phyloP scores from a whole-genome alignment of 2,888 invertebrate species.

The Linhomoeus sp. region DNA sequence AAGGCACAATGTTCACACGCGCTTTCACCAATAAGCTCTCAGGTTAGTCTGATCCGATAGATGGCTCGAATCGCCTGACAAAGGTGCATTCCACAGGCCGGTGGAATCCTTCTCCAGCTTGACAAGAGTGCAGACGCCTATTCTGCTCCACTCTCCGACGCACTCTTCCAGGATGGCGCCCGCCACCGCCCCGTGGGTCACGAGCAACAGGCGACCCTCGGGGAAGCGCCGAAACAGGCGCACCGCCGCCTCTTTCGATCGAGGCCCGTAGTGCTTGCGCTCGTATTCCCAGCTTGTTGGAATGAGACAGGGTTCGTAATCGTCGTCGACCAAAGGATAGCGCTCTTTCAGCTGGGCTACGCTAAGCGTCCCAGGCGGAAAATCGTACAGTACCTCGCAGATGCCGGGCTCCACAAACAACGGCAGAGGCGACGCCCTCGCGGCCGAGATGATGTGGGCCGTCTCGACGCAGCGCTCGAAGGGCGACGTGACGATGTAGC shows the following conservation, averaged over 20 bases:
- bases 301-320: not conserved
- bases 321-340: not conserved
- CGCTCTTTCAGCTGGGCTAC: not conserved
- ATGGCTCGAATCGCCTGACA: not conserved
- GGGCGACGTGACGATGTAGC: conserved; percentile 18
- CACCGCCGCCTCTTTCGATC: not conserved
- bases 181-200: conserved; percentile 2
- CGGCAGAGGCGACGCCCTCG: conserved; percentile 6
- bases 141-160: not conserved
- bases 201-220: not conserved
- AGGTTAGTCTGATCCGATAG: not conserved
- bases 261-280: not conserved
- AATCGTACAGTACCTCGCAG: conserved; percentile 7
- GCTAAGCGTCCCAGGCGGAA: not conserved
- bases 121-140: not conserved
- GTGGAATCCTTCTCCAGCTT: not conserved
- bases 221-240: not conserved
- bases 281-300: not conserved
- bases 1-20: not conserved
- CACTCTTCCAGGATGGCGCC: too few species aligned
- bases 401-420: conserved; percentile 20
- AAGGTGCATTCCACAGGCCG: not conserved
- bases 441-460: conserved; percentile 7
- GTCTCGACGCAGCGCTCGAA: conserved; percentile 22
- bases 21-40: not conserved